Base-by-base conservation (phyloP, 2,888 invertebrate species). In the Ichneumoninae sp. region DNA sequence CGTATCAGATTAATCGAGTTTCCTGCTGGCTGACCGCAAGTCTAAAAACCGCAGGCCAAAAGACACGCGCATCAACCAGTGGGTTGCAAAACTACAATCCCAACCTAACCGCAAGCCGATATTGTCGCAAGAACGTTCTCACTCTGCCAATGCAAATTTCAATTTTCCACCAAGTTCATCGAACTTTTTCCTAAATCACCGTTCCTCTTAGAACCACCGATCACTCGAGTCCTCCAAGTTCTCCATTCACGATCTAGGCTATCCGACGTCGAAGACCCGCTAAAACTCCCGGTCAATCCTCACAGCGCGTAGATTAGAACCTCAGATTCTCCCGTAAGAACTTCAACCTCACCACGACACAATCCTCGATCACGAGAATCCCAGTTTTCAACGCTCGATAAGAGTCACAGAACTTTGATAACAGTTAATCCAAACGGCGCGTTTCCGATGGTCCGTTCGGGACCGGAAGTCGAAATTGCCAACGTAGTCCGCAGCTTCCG, bases 1-100 rank as follows among this genome's bases (percentile, higher is more conserved):
- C 69, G 47, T 52, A n/a, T 30, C 57, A 52, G 60, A 80, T 81
- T 71, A 73, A 83, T 77, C 73, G 76, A 80, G 60, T 77, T 81
- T 65, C 69, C 75, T 70, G 63, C 77, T 66, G 40, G 47, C 19
- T 3, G 52, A 71, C 36, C 71, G 65, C 71, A 50, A 65, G 44
- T 10, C 47, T 40, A 57, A 47, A 22, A 22, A 19, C 52, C 57
- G 4, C 19, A 57, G 19, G 57, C 68, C 22, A 16, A 52, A n/a
- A 26, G 36, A 54, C 30, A 36, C 44, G 54, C 47, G 66, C 63
- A 54, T 71, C 7, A 26, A 10, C 3, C 13, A 19, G 66, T 19
- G 66, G 36, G 22, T 44, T 8, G 36, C 10, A 69, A 36, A 47
- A 63, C 50, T 10, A 69, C 19, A 16, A 75, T 50, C 26, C 13